Percentiles rank a stretch among this genome's conserved stretches.
These are phyloP conservation scores for Gallinago media DNA, from an alignment of 2,113 vertebrate genomes.

Conservation along the genomic window DNA sequence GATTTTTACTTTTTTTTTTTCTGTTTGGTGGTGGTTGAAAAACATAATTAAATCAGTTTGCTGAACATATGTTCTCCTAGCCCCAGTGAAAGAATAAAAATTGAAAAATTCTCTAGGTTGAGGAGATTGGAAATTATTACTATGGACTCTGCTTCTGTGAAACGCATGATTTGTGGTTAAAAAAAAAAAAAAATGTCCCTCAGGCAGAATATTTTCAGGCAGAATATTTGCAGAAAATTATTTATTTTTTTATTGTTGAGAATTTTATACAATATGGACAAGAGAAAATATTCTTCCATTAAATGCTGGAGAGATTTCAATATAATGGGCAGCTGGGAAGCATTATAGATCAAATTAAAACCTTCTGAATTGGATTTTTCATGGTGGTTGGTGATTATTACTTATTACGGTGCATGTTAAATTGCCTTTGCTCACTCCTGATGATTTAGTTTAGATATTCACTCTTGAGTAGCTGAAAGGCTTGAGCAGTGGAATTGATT, in stretches of 20 bases:
- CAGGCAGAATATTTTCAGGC: not conserved
- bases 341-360: conserved; percentile 32
- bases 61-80: not conserved
- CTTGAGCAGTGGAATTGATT: conserved; percentile 3
- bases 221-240: not conserved
- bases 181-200: not conserved
- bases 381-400: conserved; percentile 38
- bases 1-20: not conserved
- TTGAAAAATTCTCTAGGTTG: not conserved
- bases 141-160: not conserved
- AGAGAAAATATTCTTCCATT: conserved; percentile 1
- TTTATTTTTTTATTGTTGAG: not conserved
- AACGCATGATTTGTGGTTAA: not conserved
- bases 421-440: conserved; percentile 34
- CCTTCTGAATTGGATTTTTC: conserved; percentile 26
- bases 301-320: not conserved
- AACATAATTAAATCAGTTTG: not conserved
- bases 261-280: not conserved
- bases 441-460: conserved; percentile 24
- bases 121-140: not conserved
- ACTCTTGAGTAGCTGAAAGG: not conserved
- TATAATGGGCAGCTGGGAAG: not conserved
- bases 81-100: not conserved
- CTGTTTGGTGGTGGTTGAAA: not conserved
- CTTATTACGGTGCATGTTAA: conserved; percentile 33